Base-by-base conservation (phyloP, 2,113 vertebrate species). In the Periophthalmodon schlosseri region DNA sequence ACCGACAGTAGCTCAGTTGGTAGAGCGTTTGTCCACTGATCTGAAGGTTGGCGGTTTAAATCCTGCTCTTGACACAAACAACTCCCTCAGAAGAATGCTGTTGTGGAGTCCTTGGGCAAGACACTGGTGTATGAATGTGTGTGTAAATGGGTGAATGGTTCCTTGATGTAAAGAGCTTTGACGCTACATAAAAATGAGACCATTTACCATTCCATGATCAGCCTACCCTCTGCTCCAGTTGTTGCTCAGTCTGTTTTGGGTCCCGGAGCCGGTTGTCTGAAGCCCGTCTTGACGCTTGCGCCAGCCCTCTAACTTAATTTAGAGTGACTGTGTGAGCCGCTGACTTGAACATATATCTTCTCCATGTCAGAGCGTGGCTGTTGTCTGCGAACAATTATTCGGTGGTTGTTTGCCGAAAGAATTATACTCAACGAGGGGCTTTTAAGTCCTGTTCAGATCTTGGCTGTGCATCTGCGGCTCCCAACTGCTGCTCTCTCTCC, bases 401-500 rank as follows among this genome's bases (percentile, higher is more conserved):
- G 36, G 20, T 57, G 20, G 71, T 77, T 74, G 56, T 75, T 79
- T 74, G 44, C 39, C 52, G 23, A 69, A 20, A 39, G 7, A 75
- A 78, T 74, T 66, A 46, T 74, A 65, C 16, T 49, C 49, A 69
- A 66, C 68, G 60, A 63, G 65, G 28, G 50, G 56, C 50, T 75
- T 77, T 36, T 74, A 80, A 72, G 69, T 61, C 54, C 28, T 75
- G 79, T 81, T 52, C 58, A n/a, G 24, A 44, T 77, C 24, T 74
- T 74, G 52, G 52, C 52, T 68, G 69, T 15, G 77, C 83, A 79
- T 86, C 80, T 86, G 72, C 68, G 64, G 64, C 72, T 58, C 49
- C 18, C 88, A 85, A 84, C 86, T 90, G 90, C 74, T 75, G 63
- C 46, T 79, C 50, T 18, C 50, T 52, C 50, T 52, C 49, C 79